Base-by-base conservation (phyloP, 2,113 vertebrate species). In the Trogon surrucura region DNA sequence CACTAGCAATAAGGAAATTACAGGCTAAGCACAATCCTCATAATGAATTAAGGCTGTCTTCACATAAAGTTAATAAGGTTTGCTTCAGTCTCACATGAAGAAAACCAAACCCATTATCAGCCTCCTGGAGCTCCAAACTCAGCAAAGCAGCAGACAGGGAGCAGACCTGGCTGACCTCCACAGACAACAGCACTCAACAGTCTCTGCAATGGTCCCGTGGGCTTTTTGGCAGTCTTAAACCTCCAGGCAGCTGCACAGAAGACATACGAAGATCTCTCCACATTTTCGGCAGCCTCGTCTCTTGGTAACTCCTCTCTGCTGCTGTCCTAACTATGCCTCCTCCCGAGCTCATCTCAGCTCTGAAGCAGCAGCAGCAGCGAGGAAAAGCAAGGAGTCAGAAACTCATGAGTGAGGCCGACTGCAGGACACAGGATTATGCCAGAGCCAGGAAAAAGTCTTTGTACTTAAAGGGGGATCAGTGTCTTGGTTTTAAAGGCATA, bases 141-240 rank as follows among this genome's bases (percentile, higher is more conserved):
- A 91, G 78, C 13, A 12, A 77, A 2, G 13, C 25, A 93, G 62
- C 81, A 95, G 84, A 61, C 74, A 87, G 88, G 90, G 94, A 95
- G 70, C 62, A 91, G 85, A 93, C 79, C 80, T 84, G 75, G 82
- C 91, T 96, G 96, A 96, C 93, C 95, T 95, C 64, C 62, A 91
- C 62, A 69, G 82, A 80, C 91, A 96, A n/a, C 1, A 94, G 75
- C 93, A 93, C 90, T 80, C 93, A 94, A 85, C 90, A 93, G 86
- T n/a, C 88, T 94, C 67, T 41, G 80, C 89, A 83, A 85, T 80
- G 41, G 77, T 91, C 91, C 90, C 41, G 2, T 5, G 80, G 91
- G 96, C 53, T 89, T 93, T 92, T 16, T 84, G 73, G 80, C 85
- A 96, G 80, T 51, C 71, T 92, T 81, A 96, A 90, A 87, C 72